These are phyloP conservation scores for Papilio elwesi DNA, from an alignment of 2,888 invertebrate genomes.

Conservation along the genomic window DNA sequence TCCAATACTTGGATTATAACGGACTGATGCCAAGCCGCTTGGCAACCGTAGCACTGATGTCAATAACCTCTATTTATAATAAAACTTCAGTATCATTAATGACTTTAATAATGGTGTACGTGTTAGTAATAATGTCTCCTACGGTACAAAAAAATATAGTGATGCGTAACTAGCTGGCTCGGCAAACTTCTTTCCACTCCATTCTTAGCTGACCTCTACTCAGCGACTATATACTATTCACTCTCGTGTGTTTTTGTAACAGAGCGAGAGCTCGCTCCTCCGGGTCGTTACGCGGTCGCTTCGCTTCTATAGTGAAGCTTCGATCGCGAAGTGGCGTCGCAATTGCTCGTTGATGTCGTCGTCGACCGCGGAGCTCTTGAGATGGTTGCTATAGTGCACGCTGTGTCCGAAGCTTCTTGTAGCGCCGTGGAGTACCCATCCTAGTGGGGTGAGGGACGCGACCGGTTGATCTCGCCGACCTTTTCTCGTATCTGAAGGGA, in stretches of 20 bases:
- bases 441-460: slow-evolving; percentile 39
- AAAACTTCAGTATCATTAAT: slow-evolving; percentile 5
- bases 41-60: slow-evolving; percentile 15
- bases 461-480: slow-evolving; percentile 40
- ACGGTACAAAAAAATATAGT: neutral
- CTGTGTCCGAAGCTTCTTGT: too few relatives aligned
- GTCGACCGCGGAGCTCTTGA: too few relatives aligned
- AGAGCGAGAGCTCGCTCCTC: slow-evolving; percentile 5
- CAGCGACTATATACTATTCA: too few relatives aligned
- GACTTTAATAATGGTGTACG: neutral
- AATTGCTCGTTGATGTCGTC: neutral
- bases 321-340: neutral
- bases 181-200: too few relatives aligned
- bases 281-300: slow-evolving; percentile 24
- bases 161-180: too few relatives aligned
- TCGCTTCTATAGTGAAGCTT: neutral
- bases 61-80: slow-evolving; percentile 19
- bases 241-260: slow-evolving; percentile 5
- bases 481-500: too few relatives aligned
- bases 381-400: neutral
- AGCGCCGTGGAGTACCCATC: too few relatives aligned
- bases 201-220: too few relatives aligned
- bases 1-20: slow-evolving; percentile 9
- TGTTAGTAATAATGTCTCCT: neutral
- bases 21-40: slow-evolving; percentile 8